These are phyloP conservation scores for Eublepharis macularius DNA, from an alignment of 2,113 vertebrate species.

Conservation along the genomic window DNA sequence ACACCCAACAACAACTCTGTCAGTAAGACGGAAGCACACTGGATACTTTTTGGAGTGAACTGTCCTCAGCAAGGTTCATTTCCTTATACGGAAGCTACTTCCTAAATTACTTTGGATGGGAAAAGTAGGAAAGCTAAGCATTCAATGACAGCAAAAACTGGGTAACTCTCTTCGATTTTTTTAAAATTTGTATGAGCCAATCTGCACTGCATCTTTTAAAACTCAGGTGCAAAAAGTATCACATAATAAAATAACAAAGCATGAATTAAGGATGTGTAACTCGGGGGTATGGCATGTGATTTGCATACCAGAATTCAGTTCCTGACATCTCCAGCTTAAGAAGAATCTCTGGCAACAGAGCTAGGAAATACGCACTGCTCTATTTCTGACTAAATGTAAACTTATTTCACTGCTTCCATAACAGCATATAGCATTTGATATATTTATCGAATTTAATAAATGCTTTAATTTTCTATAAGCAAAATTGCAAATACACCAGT, in stretches of 20 bases:
- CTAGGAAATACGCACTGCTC: too few relatives aligned
- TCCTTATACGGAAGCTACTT: neutral
- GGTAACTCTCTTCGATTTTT: neutral
- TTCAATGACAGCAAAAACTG: neutral
- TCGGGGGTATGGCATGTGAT: too few relatives aligned
- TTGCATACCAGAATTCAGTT: too few relatives aligned
- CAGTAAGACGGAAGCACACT: neutral
- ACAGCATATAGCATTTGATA: too few relatives aligned
- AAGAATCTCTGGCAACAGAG: too few relatives aligned
- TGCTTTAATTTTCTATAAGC: too few relatives aligned
- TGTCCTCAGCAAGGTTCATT: conserved; percentile 4
- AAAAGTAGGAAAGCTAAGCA: neutral
- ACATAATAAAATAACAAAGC: neutral
- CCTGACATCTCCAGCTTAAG: too few relatives aligned
- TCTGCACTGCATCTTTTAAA: neutral
- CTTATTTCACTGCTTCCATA: too few relatives aligned
- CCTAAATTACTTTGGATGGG: neutral
- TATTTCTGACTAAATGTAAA: too few relatives aligned
- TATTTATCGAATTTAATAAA: too few relatives aligned
- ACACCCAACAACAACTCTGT: conserved; percentile 20
- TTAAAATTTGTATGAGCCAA: conserved; percentile 5
- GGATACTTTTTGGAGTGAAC: neutral
- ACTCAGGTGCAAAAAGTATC: neutral
- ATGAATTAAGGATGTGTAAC: too few relatives aligned
- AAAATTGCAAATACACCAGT: too few relatives aligned